These are phyloP conservation scores for Epizoanthus fatuus DNA, from an alignment of 92 coral and sea anemone species.

Conservation along the genomic window DNA sequence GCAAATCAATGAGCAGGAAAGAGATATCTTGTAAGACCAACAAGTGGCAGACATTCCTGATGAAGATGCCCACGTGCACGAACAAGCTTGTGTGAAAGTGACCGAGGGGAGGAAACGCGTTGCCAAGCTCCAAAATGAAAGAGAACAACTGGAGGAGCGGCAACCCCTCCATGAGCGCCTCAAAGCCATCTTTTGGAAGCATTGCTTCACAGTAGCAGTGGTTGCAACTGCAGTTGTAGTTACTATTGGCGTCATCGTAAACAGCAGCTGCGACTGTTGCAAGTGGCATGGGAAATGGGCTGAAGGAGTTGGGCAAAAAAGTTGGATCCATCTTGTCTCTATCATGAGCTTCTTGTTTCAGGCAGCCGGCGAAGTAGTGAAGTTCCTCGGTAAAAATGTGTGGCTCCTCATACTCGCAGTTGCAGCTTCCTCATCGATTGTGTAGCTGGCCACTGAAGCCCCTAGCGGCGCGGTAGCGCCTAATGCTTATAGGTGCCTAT, in stretches of 20 bases:
- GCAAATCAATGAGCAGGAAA: too few relatives aligned
- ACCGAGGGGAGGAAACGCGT: neutral
- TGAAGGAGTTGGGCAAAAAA: neutral
- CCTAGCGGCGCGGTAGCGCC: too few relatives aligned
- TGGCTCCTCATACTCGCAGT: too few relatives aligned
- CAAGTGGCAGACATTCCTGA: neutral
- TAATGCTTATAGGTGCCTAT: too few relatives aligned
- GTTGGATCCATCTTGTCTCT: neutral
- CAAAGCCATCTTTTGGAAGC: neutral
- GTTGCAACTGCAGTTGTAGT: neutral
- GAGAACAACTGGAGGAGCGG: neutral
- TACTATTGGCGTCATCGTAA: neutral
- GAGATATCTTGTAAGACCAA: neutral
- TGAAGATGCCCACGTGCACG: neutral
- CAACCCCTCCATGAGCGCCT: neutral
- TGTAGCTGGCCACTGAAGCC: too few relatives aligned
- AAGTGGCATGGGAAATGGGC: neutral
- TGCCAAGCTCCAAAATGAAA: neutral
- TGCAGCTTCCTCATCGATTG: too few relatives aligned
- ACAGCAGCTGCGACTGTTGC: neutral
- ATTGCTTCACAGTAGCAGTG: neutral
- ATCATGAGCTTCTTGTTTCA: neutral
- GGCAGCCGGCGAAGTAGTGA: neutral
- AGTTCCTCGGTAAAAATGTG: neutral
- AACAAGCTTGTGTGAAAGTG: neutral